Conservation (phyloP, 1,140 invertebrate genomes). For the Cydia pomonella region DNA sequence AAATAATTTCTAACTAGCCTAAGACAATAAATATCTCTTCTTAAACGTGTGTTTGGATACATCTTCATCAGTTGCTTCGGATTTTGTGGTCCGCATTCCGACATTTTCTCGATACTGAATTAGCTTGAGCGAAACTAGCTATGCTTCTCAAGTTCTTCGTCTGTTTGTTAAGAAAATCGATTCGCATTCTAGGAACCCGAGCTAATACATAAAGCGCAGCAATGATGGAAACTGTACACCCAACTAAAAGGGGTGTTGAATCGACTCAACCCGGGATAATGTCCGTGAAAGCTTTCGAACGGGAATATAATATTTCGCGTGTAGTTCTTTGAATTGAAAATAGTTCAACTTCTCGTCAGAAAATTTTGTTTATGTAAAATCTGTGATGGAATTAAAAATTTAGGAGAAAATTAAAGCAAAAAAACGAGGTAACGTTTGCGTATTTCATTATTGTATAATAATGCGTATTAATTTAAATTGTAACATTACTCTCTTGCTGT, state of each 20-base stretch:
- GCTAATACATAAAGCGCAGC: neutral
- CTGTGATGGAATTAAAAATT: neutral
- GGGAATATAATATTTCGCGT: neutral
- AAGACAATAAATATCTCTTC: too few relatives aligned
- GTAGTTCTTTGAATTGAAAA: neutral
- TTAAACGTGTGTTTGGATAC: neutral
- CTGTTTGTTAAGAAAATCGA: conserved; percentile 1
- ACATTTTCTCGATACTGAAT: neutral
- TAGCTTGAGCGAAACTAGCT: neutral
- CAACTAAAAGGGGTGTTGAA: conserved; percentile 17
- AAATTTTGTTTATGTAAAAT: neutral
- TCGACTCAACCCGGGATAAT: neutral
- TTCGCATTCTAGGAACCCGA: conserved; percentile 9
- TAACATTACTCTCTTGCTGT: too few relatives aligned
- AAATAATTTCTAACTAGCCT: too few relatives aligned
- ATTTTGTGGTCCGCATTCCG: neutral
- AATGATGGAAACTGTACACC: conserved; percentile 14
- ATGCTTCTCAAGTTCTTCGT: neutral
- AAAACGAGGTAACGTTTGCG: neutral
- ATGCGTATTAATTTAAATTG: too few relatives aligned
- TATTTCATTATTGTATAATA: too few relatives aligned
- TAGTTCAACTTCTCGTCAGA: neutral
- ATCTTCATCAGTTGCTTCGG: neutral
- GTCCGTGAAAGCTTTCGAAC: conserved; percentile 11
- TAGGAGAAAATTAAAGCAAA: neutral